Evolutionary conservation across 2,888 invertebrate genomes (phyloP).

Genomic region (Toxonevra muliebris): DNA sequence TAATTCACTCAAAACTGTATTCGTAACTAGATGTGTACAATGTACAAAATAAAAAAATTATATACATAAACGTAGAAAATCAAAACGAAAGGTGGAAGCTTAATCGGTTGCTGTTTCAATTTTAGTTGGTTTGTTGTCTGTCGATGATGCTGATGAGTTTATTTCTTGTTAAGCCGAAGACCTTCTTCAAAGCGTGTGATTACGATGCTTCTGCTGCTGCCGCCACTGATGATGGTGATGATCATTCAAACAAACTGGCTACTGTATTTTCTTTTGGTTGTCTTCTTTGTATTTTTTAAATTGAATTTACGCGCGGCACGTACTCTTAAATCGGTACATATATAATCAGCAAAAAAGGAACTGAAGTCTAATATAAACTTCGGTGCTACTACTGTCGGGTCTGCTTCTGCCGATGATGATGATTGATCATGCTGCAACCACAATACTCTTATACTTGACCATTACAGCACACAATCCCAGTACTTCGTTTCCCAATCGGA

Average conservation of each 20-base stretch:
- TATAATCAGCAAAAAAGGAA: conserved; percentile 18
- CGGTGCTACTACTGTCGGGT: no score
- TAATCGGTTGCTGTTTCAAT: conserved; percentile 6
- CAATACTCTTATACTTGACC: no score
- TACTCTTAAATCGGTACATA: conserved; percentile 60
- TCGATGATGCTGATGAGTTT: background rate
- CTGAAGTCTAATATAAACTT: no score
- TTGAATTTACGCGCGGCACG: conserved; percentile 63
- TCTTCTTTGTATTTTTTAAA: conserved; percentile 39
- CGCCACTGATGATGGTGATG: no score
- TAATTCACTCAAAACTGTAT: conserved; percentile 53
- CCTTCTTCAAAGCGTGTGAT: conserved; percentile 32
- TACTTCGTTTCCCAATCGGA: background rate
- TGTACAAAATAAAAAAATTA: conserved; percentile 17
- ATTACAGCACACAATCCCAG: no score
- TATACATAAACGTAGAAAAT: background rate
- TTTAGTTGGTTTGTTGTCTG: conserved; percentile 9
- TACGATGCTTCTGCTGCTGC: no score
- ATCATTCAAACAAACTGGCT: conserved; percentile 36
- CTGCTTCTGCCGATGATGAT: no score
- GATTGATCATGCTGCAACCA: no score
- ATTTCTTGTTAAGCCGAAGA: conserved; percentile 35
- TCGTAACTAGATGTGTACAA: conserved; percentile 18
- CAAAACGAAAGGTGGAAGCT: conserved; percentile 15
- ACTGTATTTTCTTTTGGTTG: conserved; percentile 29